Percentiles rank a stretch among this genome's conserved stretches.
These are phyloP conservation scores for Hymenochirus boettgeri DNA, from an alignment of 2,113 vertebrate species.

Conservation along the genomic window DNA sequence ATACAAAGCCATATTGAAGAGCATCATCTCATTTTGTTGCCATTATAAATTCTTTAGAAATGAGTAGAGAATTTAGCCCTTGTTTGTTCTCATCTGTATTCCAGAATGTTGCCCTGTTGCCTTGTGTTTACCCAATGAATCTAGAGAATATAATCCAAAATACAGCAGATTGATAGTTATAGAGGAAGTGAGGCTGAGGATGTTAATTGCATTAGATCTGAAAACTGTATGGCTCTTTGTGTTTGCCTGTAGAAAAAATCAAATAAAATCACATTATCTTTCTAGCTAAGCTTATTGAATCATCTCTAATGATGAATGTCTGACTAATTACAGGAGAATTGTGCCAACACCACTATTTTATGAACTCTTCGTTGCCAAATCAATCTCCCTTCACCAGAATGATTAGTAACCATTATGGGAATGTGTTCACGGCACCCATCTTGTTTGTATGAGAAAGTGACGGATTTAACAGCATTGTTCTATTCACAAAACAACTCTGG, in stretches of 20 bases:
- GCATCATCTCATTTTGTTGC: background rate
- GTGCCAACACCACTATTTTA: background rate
- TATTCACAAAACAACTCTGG: too few species aligned
- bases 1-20: background rate
- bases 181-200: constrained; percentile 18
- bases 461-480: too few species aligned
- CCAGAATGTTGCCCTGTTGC: constrained; percentile 5
- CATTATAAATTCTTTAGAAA: constrained; percentile 13
- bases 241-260: background rate
- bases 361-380: too few species aligned
- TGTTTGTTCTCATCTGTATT: constrained; percentile 36
- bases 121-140: constrained; percentile 24
- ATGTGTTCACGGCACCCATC: too few species aligned
- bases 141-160: constrained; percentile 18
- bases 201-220: constrained; percentile 6
- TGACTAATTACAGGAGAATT: background rate
- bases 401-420: too few species aligned
- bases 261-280: background rate
- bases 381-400: too few species aligned
- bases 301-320: background rate
- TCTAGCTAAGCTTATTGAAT: background rate
- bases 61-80: constrained; percentile 34
- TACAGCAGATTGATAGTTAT: background rate
- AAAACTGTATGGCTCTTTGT: background rate
- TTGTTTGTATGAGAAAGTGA: too few species aligned